Evolutionary conservation across 2,797 vertebrate genomes (phyloP).

Genomic region (Choloepus didactylus): DNA sequence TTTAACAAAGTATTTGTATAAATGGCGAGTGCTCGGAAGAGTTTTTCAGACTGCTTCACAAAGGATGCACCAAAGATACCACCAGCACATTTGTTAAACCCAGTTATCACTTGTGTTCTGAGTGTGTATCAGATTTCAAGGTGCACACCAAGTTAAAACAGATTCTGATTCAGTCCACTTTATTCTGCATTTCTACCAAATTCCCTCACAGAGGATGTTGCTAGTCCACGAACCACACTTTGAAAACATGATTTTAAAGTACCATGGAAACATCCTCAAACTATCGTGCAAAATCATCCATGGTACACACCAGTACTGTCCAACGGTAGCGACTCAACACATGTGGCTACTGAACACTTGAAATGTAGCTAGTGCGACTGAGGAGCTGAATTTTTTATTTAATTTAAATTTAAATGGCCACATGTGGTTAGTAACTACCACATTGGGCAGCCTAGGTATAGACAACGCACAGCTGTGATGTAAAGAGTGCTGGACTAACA

Average conservation of each 20-base stretch:
- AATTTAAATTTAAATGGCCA: slow-evolving; percentile 58
- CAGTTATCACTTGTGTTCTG: slow-evolving; percentile 28
- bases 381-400: background rate
- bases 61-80: slow-evolving; percentile 43
- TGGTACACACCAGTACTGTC: background rate
- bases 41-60: slow-evolving; percentile 26
- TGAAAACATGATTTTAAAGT: background rate
- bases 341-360: background rate
- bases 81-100: slow-evolving; percentile 37
- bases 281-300: slow-evolving; percentile 30
- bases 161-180: background rate
- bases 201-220: background rate
- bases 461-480: background rate
- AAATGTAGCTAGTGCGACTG: background rate
- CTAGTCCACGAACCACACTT: background rate
- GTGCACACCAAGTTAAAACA: slow-evolving; percentile 42
- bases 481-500: background rate
- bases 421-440: background rate
- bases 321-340: background rate
- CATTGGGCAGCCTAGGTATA: background rate
- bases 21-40: slow-evolving; percentile 22
- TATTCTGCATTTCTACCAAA: background rate
- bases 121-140: slow-evolving; percentile 30
- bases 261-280: slow-evolving; percentile 38
- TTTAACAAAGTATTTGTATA: slow-evolving; percentile 62